These are phyloP conservation scores for Ptyas mucosa DNA, from an alignment of 2,113 vertebrate species.

Conservation along the genomic window DNA sequence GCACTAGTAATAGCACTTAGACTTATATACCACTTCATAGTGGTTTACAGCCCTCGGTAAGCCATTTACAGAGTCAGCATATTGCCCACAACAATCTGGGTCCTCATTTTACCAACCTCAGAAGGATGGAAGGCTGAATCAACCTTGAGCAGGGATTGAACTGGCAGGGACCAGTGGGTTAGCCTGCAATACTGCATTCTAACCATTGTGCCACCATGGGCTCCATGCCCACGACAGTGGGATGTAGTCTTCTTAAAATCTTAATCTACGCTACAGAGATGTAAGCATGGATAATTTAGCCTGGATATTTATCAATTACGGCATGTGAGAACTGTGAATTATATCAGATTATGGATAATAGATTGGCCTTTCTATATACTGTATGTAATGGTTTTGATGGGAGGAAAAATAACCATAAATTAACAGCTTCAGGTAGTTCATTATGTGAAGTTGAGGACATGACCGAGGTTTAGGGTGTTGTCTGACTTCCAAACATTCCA, in stretches of 20 bases:
- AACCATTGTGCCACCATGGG: not conserved
- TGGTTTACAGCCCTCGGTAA: not conserved
- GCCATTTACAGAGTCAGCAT: not conserved
- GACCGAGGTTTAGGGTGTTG: not conserved
- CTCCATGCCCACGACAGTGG: not conserved
- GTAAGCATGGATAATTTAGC: not conserved
- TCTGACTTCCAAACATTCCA: not conserved
- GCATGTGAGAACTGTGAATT: not conserved
- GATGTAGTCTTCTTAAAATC: not conserved
- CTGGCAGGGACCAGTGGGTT: not conserved
- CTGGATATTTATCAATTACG: not conserved
- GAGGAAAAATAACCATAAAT: not conserved
- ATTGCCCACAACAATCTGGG: not conserved
- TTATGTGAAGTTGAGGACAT: not conserved
- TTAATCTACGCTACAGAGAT: not conserved
- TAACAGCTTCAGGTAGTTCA: not conserved
- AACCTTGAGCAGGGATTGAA: not conserved
- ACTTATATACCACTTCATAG: not conserved
- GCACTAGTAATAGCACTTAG: not conserved
- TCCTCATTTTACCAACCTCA: not conserved
- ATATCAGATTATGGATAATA: not conserved
- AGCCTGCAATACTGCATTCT: not conserved
- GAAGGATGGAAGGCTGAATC: not conserved
- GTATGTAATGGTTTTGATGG: not conserved
- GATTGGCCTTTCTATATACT: not conserved